phyloP scores from a whole-genome alignment of 2,888 invertebrate genomes.

The Orthonevra nobilis region DNA sequence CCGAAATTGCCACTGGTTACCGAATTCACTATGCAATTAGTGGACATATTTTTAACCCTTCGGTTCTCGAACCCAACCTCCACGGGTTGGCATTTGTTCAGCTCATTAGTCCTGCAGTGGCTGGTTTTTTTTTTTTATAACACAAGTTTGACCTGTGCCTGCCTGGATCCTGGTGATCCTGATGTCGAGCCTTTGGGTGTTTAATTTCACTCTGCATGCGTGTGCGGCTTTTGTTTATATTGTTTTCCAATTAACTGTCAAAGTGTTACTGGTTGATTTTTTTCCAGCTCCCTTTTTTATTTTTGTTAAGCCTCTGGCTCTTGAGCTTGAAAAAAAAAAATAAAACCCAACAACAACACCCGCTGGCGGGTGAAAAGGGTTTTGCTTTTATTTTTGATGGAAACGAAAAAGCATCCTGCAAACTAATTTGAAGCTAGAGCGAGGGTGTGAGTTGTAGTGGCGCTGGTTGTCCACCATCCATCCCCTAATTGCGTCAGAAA shows the following conservation, averaged over 20 bases:
- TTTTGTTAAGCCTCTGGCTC: conserved; percentile 20
- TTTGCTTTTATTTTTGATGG: background rate
- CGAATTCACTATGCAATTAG: conserved; percentile 67
- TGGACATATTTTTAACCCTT: conserved; percentile 59
- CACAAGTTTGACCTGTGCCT: conserved; percentile 53
- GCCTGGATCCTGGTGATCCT: too few relatives aligned
- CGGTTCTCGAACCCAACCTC: conserved; percentile 27
- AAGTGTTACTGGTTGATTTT: conserved; percentile 56
- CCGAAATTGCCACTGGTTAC: conserved; percentile 40
- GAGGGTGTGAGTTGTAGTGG: conserved; percentile 15
- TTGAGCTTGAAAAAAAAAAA: background rate
- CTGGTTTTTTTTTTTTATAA: conserved; percentile 13
- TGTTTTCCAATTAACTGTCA: conserved; percentile 68
- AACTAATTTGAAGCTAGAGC: conserved; percentile 47
- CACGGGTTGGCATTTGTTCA: conserved; percentile 65
- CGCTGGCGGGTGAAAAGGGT: conserved; percentile 22
- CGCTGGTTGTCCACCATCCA: conserved; percentile 18
- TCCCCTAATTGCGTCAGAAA: conserved; percentile 44
- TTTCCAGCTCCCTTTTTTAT: too few relatives aligned
- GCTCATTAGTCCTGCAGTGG: conserved; percentile 53
- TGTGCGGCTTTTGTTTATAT: conserved; percentile 47
- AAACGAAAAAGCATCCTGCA: conserved; percentile 50
- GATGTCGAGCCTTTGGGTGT: conserved; percentile 45
- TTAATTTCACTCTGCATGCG: conserved; percentile 49
- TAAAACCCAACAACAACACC: too few relatives aligned